These are phyloP conservation scores for Tetrapedia diversipes DNA, from an alignment of 2,888 invertebrate species.

Conservation along the genomic window DNA sequence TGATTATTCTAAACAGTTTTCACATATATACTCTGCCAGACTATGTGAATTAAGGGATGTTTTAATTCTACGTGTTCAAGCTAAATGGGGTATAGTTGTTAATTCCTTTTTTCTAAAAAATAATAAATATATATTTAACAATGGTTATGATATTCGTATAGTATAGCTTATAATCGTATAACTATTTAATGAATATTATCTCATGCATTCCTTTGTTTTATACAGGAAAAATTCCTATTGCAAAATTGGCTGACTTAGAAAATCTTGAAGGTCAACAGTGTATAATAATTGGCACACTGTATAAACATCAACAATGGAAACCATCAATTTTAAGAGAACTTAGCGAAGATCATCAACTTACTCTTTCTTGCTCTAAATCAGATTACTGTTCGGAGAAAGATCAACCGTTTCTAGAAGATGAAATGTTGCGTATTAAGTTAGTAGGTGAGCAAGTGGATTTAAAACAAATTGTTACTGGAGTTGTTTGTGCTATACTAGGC, in stretches of 20 bases:
- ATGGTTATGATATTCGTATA: conserved; percentile 17
- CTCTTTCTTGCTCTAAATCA: conserved; percentile 88
- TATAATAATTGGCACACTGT: conserved; percentile 94
- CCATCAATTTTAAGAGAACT: conserved; percentile 96
- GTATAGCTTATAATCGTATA: background rate
- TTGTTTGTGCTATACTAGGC: conserved; percentile 92
- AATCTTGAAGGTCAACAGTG: conserved; percentile 89
- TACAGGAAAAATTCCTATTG: conserved; percentile 77
- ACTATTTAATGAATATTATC: conserved; percentile 4
- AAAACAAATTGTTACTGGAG: conserved; percentile 90
- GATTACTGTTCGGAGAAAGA: conserved; percentile 93
- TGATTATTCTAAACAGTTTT: conserved; percentile 88
- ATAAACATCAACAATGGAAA: conserved; percentile 95
- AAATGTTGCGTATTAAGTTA: conserved; percentile 93
- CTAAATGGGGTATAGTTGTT: conserved; percentile 87
- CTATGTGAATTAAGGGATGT: conserved; percentile 88
- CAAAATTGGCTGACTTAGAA: conserved; percentile 88
- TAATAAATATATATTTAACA: background rate
- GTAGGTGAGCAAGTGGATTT: conserved; percentile 86
- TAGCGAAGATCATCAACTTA: conserved; percentile 93
- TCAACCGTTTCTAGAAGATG: conserved; percentile 94
- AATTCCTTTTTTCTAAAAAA: background rate
- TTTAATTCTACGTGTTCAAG: conserved; percentile 84
- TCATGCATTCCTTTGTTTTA: background rate
- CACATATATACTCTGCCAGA: conserved; percentile 92